Base-by-base conservation (phyloP, 2,888 invertebrate genomes). In the Dynastes tityus region DNA sequence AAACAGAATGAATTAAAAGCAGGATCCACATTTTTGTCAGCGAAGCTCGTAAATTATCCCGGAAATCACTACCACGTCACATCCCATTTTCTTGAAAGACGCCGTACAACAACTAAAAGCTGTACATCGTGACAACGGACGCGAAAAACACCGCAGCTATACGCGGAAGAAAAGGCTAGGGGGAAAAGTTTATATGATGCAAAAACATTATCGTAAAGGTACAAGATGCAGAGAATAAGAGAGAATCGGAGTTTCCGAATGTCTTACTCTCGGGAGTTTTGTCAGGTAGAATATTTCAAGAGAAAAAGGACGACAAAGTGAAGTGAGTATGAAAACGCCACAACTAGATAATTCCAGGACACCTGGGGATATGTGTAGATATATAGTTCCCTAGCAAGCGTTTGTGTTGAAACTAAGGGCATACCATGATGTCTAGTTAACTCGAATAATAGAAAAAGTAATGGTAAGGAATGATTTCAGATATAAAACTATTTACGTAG, bases 251-350 rank as follows among this genome's bases (percentile, higher is more conserved):
- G 73, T 58, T 73, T 73, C 73, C 58, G 29, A 73, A 61, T 58
- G 73, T 45, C 40, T 58, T 73, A 58, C 37, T 73, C 73, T 40
- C 40, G 58, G 37, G 73, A 73, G 73, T 8, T 58, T 73, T 61
- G 73, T 73, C 73, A 22, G 40, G 37, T 27, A 61, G 73, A 73
- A 61, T 58, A 58, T 40, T 73, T 27, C 32, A 37, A 13, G 11
- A 61, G 58, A 61, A 55, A 45, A 61, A 40, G 40, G 45, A 22
- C 45, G 8, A 61, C 16, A 45, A 58, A 58, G 40, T 73, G 61
- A 73, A 73, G 40, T 27, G 58, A 37, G 58, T 37, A 73, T 61
- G 73, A 73, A 73, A 68, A 73, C 53, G 73, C 53, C 22, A 73
- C 40, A 40, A 16, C 40, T 40, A 49, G 61, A 58, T 37, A 32